Evolutionary conservation across 2,888 invertebrate species (phyloP).

Genomic region (Criorhina ranunculi): DNA sequence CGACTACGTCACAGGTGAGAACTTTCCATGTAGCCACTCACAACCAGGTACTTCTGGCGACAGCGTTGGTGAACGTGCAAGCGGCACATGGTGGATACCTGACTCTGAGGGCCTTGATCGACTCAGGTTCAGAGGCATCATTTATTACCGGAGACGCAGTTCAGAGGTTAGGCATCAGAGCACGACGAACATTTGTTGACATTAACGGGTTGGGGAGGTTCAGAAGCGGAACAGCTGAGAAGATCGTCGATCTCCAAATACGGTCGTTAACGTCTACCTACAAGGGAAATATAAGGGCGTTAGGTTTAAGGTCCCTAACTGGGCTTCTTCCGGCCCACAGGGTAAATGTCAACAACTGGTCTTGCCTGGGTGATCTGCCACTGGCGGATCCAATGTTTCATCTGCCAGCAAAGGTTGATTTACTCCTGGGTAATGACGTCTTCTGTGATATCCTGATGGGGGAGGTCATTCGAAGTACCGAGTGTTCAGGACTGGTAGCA

Average conservation of each 20-base stretch:
- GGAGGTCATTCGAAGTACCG: neutral
- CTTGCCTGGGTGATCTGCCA: neutral
- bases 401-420: conserved; percentile 9
- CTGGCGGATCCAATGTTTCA: conserved; percentile 1
- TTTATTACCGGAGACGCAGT: neutral
- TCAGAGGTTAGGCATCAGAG: neutral
- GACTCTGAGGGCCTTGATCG: too few species aligned
- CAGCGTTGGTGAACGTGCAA: neutral
- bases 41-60: neutral
- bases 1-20: neutral
- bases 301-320: conserved; percentile 2
- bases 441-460: neutral
- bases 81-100: neutral
- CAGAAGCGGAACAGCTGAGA: neutral
- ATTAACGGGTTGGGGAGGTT: neutral
- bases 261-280: neutral
- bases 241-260: too few species aligned
- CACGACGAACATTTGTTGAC: neutral
- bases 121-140: neutral
- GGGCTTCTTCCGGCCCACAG: conserved; percentile 20
- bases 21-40: neutral
- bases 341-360: neutral
- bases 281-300: neutral
- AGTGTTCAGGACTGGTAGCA: neutral
- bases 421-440: conserved; percentile 2